Evolutionary conservation across 2,888 invertebrate genomes (phyloP), one percentile per base, ranked within the genome.

Genomic region (Tachina fera): DNA sequence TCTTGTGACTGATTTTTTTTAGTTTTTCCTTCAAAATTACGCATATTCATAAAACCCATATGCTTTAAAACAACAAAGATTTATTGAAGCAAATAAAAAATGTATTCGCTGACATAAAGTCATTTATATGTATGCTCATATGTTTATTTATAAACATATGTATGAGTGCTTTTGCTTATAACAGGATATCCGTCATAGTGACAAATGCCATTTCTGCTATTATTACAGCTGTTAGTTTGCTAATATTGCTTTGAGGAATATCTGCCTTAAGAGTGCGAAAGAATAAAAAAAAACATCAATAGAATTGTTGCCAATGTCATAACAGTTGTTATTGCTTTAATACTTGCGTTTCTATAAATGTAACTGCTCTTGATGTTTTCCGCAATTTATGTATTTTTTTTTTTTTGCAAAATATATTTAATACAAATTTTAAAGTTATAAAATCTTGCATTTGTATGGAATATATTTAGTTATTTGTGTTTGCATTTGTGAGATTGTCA

Each of bases 111-210:
- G 31, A 31, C 31, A 31, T 31, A 31, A 31, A 31, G 31, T 6
- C 31, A 31, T 31, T 31, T 6, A 31, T 31, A 6, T 31, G 6
- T 6, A 31, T 31, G 6, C 6, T 1, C 6, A 6, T 31, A 6
- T 31, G 6, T 31, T 0, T 31, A 31, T 31, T 6, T 31, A 3
- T 14, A 14, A 3, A 1, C n/a, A 14, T 14, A 5, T 22, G 43
- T 58, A 9, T 31, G 6, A 22, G 14, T n/a, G 56, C 31, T 31
- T 67, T 43, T 74, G 74, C 53, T 45, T 47, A 60, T 71, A 71
- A 71, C 58, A 76, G 70, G 65, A 82, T 76, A 82, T 76, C 63
- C 82, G 76, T 82, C 82, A 82, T 76, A 58, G 76, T 76, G 76
- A 76, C 75, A 82, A 77, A 77, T 83, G 67, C 71, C 60, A 56